Conservation (phyloP, 2,888 invertebrate genomes). For the Endotricha flammealis region DNA sequence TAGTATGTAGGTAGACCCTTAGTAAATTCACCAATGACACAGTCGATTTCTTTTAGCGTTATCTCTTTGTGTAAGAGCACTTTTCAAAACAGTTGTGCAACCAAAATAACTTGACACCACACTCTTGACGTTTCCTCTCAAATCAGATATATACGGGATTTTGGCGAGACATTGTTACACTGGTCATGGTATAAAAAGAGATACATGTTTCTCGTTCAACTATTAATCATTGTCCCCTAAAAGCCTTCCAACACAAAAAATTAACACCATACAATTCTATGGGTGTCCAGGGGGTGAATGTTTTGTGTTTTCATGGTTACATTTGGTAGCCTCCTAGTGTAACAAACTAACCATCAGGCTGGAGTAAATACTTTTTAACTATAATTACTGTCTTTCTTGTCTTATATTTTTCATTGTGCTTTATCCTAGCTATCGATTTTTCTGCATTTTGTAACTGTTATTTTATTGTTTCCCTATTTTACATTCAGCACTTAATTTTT, state of each 20-base stretch:
- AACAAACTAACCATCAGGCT: no score
- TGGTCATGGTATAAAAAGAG: slow-evolving; percentile 36
- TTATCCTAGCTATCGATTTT: no score
- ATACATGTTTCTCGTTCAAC: slow-evolving; percentile 52
- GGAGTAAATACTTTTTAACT: no score
- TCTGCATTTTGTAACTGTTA: no score
- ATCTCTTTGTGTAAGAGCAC: slow-evolving; percentile 30
- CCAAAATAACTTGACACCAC: slow-evolving; percentile 29
- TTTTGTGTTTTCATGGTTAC: no score
- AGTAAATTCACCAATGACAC: no score
- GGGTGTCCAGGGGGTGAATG: slow-evolving; percentile 20
- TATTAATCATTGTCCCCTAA: slow-evolving; percentile 68
- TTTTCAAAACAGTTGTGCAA: slow-evolving; percentile 33
- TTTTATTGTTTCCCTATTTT: no score
- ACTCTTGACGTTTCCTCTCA: slow-evolving; percentile 14
- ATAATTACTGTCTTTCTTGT: no score
- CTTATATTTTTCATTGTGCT: no score
- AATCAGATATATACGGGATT: slow-evolving; percentile 11
- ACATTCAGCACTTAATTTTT: no score
- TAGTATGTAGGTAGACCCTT: slow-evolving; percentile 62
- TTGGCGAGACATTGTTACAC: slow-evolving; percentile 22
- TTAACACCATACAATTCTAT: slow-evolving; percentile 30
- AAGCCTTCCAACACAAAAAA: slow-evolving; percentile 65
- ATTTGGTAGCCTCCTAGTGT: no score
- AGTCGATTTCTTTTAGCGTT: slow-evolving; percentile 30